These are phyloP conservation scores for Homarus gammarus DNA, from an alignment of 2,888 invertebrate species.

Conservation along the genomic window DNA sequence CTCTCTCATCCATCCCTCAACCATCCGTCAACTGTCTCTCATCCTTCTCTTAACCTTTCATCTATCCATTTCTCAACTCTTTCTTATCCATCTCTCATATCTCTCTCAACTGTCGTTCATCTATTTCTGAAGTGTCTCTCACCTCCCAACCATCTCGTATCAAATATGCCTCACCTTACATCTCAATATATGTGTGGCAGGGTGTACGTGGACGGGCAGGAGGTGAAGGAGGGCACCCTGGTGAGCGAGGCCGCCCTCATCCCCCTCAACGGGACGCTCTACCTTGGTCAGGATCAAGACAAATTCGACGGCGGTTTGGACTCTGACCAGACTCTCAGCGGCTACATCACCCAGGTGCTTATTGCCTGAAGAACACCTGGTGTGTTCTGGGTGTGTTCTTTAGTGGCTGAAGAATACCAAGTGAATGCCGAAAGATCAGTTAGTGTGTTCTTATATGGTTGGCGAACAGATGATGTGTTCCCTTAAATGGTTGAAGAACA, in stretches of 20 bases:
- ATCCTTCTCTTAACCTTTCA: too few relatives aligned
- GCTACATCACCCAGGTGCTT: conserved; percentile 28
- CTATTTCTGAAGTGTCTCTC: background rate
- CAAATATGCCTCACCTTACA: background rate
- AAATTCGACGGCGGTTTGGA: conserved; percentile 42
- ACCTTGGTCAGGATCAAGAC: conserved; percentile 47
- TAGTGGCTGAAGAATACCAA: background rate
- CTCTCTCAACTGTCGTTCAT: background rate
- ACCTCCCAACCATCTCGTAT: background rate
- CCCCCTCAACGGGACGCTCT: conserved; percentile 43
- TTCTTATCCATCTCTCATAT: background rate
- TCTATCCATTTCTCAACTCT: background rate
- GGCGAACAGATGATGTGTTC: too few relatives aligned
- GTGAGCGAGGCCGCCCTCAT: background rate
- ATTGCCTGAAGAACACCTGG: background rate
- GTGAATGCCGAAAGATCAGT: too few relatives aligned
- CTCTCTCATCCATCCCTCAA: too few relatives aligned
- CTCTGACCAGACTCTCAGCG: conserved; percentile 25
- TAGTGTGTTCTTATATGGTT: too few relatives aligned
- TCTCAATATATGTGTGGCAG: background rate
- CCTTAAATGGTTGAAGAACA: too few relatives aligned
- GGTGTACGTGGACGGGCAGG: conserved; percentile 19
- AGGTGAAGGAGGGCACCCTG: background rate
- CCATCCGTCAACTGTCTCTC: too few relatives aligned
- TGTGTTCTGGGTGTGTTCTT: background rate